Evolutionary conservation across 2,888 invertebrate species (phyloP), one percentile per base, ranked within the genome.

Genomic region (Disparrhopalites patrizii): DNA sequence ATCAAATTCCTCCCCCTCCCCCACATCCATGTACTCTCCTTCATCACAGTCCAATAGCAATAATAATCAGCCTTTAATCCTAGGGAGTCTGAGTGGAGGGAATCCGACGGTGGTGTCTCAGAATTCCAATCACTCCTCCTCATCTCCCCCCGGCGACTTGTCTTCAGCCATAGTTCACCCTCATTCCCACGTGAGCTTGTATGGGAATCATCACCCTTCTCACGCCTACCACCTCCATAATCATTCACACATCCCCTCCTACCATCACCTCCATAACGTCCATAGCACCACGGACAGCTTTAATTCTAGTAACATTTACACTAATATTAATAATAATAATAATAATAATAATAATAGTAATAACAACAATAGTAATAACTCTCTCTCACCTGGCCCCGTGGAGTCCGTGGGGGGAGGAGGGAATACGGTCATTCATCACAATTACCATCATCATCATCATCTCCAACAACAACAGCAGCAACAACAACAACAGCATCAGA

Each of bases 1-100:
- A n/a, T 43, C 56, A 3, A 62, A 62, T n/a, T 62, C 67, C 4
- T 67, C 67, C 18, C 62, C 67, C 15, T 62, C 62, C 5, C 62
- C 67, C 7, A 52, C 60, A 3, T 67, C 67, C 23, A 58, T 65
- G 47, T 65, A 65, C 57, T 61, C 61, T 8, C 61, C 61, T 2
- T 51, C 50, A 25, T 51, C 50, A 15, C 51, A 51, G 15, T 43
- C 40, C 23, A 13, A 25, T 20, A 3, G 25, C 3, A 8, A 8
- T 20, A 33, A 20, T 38, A 40, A 40, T 30, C 51, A 50, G 20
- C 25, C 33, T 31, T 33, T 51, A 23, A 23, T 61, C 25, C 50
- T 20, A 33, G 61, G 61, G 15, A 61, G 25, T 51, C 13, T 50
- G 20, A 33, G 61, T 33, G 51, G 61, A 23, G 51, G 30, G 8